Conservation (phyloP, 2,888 invertebrate species). For the Timema podura region DNA sequence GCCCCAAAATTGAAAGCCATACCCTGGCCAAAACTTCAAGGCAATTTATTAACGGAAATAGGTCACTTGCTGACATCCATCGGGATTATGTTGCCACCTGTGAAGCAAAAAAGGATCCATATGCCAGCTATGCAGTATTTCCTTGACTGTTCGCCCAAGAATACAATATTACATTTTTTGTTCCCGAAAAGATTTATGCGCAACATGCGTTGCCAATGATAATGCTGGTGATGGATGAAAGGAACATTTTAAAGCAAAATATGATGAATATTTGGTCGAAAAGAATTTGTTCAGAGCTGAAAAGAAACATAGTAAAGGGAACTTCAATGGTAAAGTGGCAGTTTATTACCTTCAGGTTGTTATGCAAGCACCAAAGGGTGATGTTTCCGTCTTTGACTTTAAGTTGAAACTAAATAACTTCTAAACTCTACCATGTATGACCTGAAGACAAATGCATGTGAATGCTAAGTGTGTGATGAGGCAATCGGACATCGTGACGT, state of each 20-base stretch:
- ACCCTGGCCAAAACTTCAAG: background rate
- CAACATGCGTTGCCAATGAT: background rate
- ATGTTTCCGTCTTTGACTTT: background rate
- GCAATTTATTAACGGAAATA: background rate
- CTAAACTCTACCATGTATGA: background rate
- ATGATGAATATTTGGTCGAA: background rate
- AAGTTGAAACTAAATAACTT: background rate
- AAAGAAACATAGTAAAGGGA: background rate
- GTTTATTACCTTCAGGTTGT: background rate
- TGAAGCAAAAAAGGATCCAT: background rate
- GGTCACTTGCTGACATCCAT: constrained; percentile 3
- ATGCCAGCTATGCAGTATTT: background rate
- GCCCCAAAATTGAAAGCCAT: background rate
- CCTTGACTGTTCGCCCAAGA: background rate
- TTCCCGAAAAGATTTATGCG: background rate
- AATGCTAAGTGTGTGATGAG: background rate
- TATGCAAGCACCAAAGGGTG: background rate
- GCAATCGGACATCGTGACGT: background rate
- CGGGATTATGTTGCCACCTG: background rate
- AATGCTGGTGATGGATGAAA: background rate
- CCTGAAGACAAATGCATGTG: background rate
- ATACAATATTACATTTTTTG: background rate
- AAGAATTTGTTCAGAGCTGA: background rate
- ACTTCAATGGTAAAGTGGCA: background rate
- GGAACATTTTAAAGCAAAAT: background rate